phyloP scores from a whole-genome alignment of 1,140 invertebrate species.

The Stenopsyche tienmushanensis region DNA sequence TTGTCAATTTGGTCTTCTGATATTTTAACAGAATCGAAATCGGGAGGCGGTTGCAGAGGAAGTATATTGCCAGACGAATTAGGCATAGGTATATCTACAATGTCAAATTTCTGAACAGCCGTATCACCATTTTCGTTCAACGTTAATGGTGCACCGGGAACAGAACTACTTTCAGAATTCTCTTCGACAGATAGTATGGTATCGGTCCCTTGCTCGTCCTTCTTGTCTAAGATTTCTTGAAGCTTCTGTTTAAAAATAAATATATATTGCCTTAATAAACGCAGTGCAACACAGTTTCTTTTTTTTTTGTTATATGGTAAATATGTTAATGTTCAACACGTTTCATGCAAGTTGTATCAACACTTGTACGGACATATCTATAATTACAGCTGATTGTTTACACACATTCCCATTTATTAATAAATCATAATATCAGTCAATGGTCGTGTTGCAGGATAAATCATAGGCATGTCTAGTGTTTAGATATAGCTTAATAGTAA shows the following conservation, averaged over 20 bases:
- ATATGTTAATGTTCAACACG: too few species aligned
- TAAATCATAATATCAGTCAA: too few species aligned
- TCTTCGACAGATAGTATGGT: slow-evolving; percentile 43
- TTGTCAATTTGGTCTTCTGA: slow-evolving; percentile 40
- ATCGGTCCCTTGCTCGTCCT: slow-evolving; percentile 52
- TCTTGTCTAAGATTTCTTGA: slow-evolving; percentile 64
- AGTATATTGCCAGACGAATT: background rate
- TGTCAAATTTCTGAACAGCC: slow-evolving; percentile 47
- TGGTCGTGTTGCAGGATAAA: too few species aligned
- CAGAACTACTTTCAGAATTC: slow-evolving; percentile 33
- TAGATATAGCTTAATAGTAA: too few species aligned
- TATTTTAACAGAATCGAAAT: slow-evolving; percentile 45
- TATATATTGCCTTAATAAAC: too few species aligned
- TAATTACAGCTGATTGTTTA: too few species aligned
- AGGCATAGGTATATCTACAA: slow-evolving; percentile 66
- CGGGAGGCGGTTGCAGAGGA: slow-evolving; percentile 40
- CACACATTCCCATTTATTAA: too few species aligned
- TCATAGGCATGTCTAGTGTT: too few species aligned
- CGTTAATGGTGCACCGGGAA: slow-evolving; percentile 8
- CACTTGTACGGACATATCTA: too few species aligned
- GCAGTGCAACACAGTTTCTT: too few species aligned
- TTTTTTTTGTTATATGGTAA: too few species aligned
- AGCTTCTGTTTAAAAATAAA: slow-evolving; percentile 53
- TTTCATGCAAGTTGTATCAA: too few species aligned
- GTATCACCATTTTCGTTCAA: slow-evolving; percentile 48